Base-by-base conservation (phyloP, 2,797 vertebrate genomes). In the Oceanodroma leucorhoa region DNA sequence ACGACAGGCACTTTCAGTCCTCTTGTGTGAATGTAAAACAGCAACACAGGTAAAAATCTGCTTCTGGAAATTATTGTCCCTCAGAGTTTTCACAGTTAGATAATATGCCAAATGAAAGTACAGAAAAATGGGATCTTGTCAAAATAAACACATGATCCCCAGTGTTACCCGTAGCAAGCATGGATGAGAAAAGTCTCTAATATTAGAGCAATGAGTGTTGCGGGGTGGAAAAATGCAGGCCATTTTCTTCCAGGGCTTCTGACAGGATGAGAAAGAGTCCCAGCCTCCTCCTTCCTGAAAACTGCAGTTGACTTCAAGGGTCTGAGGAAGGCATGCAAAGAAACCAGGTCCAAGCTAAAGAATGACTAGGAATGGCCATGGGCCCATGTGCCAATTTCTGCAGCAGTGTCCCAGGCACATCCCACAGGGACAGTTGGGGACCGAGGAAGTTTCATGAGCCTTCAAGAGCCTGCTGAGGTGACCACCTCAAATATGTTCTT, bases 1-100 rank as follows among this genome's bases (percentile, higher is more conserved):
- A 84, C 65, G 24, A 60, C 57, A 93, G 94, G 64, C 71, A 58
- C 36, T 70, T 18, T 20, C 76, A 72, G 76, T 87, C 54, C 71
- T 93, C 19, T 79, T 61, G 9, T 36, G 69, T 61, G 75, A 78
- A 89, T 14, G 9, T 77, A 92, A 92, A 91, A 75, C 60, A 96
- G 66, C 23, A 94, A 81, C 9, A 54, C 14, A 75, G 29, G 43
- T 50, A 57, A 84, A 78, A 87, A 50, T 53, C 6, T 72, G 14
- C n/a, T 77, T 55, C 43, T 70, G 57, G 12, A 92, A 87, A n/a
- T 34, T 67, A 21, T 3, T 24, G 9, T 36, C 43, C 69, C 22
- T 72, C 19, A 62, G 45, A 60, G 14, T 51, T 75, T 78, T 85
- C 27, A 64, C 5, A 43, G 27, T 75, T 62, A 45, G 50, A 36